These are phyloP conservation scores for Diplosoma virens DNA, from an alignment of 23 tunicate species.

Conservation along the genomic window DNA sequence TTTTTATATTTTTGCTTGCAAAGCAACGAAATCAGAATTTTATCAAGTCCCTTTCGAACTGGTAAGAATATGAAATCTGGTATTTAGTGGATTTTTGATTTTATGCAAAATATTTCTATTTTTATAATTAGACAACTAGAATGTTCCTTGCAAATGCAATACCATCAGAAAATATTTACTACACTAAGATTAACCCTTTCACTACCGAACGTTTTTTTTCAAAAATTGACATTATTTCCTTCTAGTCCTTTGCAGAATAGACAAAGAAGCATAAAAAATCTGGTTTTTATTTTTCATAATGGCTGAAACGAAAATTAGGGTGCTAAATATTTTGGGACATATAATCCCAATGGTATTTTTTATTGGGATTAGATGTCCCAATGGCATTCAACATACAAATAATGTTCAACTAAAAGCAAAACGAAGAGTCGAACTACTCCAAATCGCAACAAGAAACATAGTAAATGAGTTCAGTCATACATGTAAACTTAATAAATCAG, in stretches of 20 bases:
- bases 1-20: too few species aligned
- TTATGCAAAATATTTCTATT: too few species aligned
- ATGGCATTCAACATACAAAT: not conserved
- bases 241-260: constrained; percentile 7
- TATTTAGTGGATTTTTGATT: too few species aligned
- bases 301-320: not conserved
- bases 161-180: too few species aligned
- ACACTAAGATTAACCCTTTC: constrained; percentile 25
- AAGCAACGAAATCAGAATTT: too few species aligned
- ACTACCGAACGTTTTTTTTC: constrained; percentile 19
- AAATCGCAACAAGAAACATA: not conserved
- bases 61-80: too few species aligned
- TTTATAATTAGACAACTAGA: too few species aligned
- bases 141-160: too few species aligned
- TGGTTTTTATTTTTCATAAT: not conserved
- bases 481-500: not conserved
- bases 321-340: constrained; percentile 1
- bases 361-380: constrained; percentile 5
- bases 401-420: not conserved
- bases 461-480: too few species aligned
- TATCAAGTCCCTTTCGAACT: too few species aligned
- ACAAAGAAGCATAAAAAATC: constrained; percentile 3
- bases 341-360: constrained; percentile 18
- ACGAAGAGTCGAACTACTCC: too few species aligned
- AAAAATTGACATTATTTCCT: not conserved